Conservation (phyloP, 1,140 invertebrate species). For the Thaumetopoea pityocampa region DNA sequence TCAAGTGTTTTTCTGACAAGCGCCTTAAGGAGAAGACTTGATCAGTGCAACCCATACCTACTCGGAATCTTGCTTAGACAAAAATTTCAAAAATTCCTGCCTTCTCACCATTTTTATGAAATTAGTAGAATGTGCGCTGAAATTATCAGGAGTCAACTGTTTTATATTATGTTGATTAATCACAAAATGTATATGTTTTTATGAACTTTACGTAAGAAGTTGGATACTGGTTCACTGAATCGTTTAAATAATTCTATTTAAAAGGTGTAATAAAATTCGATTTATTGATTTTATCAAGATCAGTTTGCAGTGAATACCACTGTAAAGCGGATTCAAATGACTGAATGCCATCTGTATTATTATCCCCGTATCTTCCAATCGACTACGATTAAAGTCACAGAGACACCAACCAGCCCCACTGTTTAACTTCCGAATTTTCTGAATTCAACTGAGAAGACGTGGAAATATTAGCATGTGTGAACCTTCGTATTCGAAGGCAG, state of each 20-base stretch:
- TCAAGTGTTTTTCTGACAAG: no score
- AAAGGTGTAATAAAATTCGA: slow-evolving; percentile 5
- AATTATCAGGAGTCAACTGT: slow-evolving; percentile 17
- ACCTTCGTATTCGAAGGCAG: not conserved
- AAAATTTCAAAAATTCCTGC: slow-evolving; percentile 19
- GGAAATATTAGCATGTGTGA: slow-evolving; percentile 17
- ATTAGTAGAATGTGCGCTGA: slow-evolving; percentile 14
- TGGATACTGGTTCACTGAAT: slow-evolving; percentile 10
- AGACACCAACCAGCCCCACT: not conserved
- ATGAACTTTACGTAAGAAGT: slow-evolving; percentile 6
- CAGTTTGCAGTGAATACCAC: not conserved
- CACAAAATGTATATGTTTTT: slow-evolving; percentile 12
- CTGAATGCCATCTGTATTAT: no score
- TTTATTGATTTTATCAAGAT: no score
- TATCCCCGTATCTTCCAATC: no score
- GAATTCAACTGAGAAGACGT: slow-evolving; percentile 9
- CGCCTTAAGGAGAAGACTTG: no score
- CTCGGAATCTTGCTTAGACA: no score
- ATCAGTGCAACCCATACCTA: no score
- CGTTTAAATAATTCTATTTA: slow-evolving; percentile 8
- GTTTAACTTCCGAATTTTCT: not conserved
- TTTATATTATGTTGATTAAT: slow-evolving; percentile 13
- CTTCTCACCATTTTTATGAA: slow-evolving; percentile 10
- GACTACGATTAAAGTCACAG: not conserved
- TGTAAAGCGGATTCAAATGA: no score